phyloP scores from a whole-genome alignment of 2,888 invertebrate genomes.

The Chrysotoxum bicinctum region DNA sequence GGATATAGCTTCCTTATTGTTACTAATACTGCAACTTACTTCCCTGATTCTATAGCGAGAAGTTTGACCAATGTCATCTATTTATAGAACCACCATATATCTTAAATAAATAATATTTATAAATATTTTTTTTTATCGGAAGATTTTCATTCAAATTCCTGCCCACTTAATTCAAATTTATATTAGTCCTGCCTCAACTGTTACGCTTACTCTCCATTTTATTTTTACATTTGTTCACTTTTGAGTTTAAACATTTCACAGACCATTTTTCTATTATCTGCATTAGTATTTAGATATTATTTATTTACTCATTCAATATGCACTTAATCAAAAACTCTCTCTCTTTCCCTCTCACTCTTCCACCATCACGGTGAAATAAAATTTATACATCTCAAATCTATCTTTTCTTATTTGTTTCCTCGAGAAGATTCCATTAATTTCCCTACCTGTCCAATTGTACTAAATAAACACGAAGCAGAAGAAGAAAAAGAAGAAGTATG shows the following conservation, averaged over 20 bases:
- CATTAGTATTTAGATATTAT: no score
- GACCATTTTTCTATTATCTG: conserved; percentile 3
- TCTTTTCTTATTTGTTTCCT: conserved; percentile 20
- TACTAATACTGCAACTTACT: no score
- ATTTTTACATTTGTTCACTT: background rate
- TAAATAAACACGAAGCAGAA: conserved; percentile 48
- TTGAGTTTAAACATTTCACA: background rate
- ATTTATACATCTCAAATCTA: conserved; percentile 33
- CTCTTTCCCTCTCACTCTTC: background rate
- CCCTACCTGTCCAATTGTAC: conserved; percentile 56
- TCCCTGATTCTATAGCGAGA: no score
- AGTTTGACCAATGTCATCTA: no score
- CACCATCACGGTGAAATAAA: background rate
- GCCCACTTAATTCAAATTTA: no score
- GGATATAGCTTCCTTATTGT: no score
- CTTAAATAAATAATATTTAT: no score
- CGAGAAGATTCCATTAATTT: conserved; percentile 50
- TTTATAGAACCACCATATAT: no score
- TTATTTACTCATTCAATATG: conserved; percentile 49
- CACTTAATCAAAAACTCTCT: conserved; percentile 40
- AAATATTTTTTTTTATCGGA: no score
- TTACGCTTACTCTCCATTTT: background rate
- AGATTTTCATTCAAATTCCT: no score
- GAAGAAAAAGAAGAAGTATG: background rate
- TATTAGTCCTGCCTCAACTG: background rate